Base-by-base conservation (phyloP, 1,140 invertebrate genomes). In the Notospermus geniculatus region DNA sequence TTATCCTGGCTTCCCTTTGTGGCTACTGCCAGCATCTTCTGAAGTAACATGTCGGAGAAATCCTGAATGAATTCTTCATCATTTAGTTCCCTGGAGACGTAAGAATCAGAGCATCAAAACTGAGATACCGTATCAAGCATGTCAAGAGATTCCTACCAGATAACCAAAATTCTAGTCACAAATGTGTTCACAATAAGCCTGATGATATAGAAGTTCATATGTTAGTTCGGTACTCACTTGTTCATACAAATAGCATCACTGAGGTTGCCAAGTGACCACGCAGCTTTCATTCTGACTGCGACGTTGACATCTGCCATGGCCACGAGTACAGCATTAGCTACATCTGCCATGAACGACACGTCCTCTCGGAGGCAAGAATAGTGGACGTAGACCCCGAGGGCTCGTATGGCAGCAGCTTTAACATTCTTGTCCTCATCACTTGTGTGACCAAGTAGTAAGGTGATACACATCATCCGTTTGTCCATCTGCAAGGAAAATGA, bases 241-340 rank as follows among this genome's bases (percentile, higher is more conserved):
- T 87, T 86, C 50, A 84, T 80, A 9, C 90, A 84, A 0, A 93
- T 76, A 13, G 89, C 88, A 77, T 93, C 90, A 69, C 87, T 90
- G 7, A 93, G 83, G 76, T 92, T 93, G 0, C 87, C 91, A 32
- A 95, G 80, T 0, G 91, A 86, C 91, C 91, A 95, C 4, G 89
- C 86, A 1, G 89, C 88, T 81, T 93, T 93, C 0, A 88, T 84
- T 13, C 88, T 82, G 0, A 92, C 89, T 28, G 83, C 83, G 32
- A 88, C 74, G 68, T 87, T 87, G 0, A 80, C 63, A 69, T 92
- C 89, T 2, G 84, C 74, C 17, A 89, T 78, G 0, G 86, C 81
- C 22, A 83, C 76, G 17, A 90, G 80, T 9, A 91, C 84, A 39
- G 87, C 83, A 72, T 90, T 88, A 0, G 85, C 84, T 9, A 87